These are phyloP conservation scores for Pollachius pollachius DNA, from an alignment of 2,113 vertebrate species.

Conservation along the genomic window DNA sequence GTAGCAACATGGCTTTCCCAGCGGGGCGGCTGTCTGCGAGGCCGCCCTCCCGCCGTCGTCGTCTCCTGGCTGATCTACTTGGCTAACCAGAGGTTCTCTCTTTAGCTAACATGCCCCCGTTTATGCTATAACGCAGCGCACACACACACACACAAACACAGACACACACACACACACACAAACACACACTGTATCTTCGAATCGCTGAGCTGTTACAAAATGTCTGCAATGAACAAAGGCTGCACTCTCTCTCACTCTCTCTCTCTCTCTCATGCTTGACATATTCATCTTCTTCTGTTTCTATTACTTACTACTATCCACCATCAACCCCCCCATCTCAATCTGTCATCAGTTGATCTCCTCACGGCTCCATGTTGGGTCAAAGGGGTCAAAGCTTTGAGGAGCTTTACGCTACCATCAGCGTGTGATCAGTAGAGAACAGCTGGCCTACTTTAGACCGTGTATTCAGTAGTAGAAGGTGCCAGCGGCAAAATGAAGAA, in stretches of 20 bases:
- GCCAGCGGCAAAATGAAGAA: too few relatives aligned
- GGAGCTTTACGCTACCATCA: too few relatives aligned
- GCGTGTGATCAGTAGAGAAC: not conserved
- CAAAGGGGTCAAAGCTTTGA: slow-evolving; percentile 18
- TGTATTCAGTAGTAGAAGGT: too few relatives aligned
- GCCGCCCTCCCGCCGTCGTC: slow-evolving; percentile 40
- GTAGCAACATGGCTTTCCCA: too few relatives aligned
- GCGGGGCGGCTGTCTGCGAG: slow-evolving; percentile 18
- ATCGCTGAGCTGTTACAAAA: slow-evolving; percentile 52
- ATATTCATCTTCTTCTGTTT: slow-evolving; percentile 36
- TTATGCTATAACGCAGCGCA: slow-evolving; percentile 22
- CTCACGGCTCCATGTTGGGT: slow-evolving; percentile 56
- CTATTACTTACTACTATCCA: slow-evolving; percentile 42
- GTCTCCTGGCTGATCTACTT: slow-evolving; percentile 54
- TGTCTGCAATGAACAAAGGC: slow-evolving; percentile 79
- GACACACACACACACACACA: slow-evolving; percentile 16
- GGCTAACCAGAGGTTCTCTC: slow-evolving; percentile 52
- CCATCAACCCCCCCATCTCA: slow-evolving; percentile 41
- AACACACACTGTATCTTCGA: slow-evolving; percentile 17
- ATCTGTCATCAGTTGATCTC: slow-evolving; percentile 33
- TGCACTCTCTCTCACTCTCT: slow-evolving; percentile 39
- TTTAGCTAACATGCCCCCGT: slow-evolving; percentile 47
- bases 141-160: slow-evolving; percentile 5
- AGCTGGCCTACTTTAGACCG: not conserved
- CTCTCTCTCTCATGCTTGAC: slow-evolving; percentile 34